Percentiles rank a stretch among this genome's conserved stretches.
Conservation (phyloP, 1,140 invertebrate species). For the Trachymyrmex cornetzi region DNA sequence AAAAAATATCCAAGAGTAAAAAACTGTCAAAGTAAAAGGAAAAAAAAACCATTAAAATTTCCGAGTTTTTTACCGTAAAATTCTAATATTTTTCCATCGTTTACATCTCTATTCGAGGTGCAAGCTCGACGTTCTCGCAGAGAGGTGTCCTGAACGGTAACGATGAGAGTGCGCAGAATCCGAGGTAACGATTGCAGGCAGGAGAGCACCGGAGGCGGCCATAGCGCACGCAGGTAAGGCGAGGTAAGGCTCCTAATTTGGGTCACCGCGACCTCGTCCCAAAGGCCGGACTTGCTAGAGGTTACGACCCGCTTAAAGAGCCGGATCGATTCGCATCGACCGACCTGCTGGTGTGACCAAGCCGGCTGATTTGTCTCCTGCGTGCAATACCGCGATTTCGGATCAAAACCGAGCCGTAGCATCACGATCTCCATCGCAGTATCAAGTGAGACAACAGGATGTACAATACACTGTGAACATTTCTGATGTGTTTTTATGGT, state of each 20-base stretch:
- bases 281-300: slow-evolving; percentile 83
- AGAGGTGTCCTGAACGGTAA: slow-evolving; percentile 76
- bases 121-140: slow-evolving; percentile 66
- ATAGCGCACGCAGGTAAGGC: slow-evolving; percentile 73
- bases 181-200: slow-evolving; percentile 85
- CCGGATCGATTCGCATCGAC: slow-evolving; percentile 81
- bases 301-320: slow-evolving; percentile 84
- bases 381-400: neutral
- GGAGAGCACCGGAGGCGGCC: slow-evolving; percentile 70
- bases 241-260: slow-evolving; percentile 83
- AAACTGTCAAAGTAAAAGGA: too few species aligned
- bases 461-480: neutral
- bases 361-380: slow-evolving; percentile 67
- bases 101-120: slow-evolving; percentile 35
- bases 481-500: neutral
- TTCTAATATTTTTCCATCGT: too few species aligned
- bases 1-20: too few species aligned
- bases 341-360: slow-evolving; percentile 46
- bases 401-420: slow-evolving; percentile 17
- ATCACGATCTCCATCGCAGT: neutral
- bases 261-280: slow-evolving; percentile 83
- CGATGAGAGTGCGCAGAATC: slow-evolving; percentile 85
- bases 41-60: too few species aligned
- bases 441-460: neutral
- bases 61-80: too few species aligned